A percentile compares a stretch with the other conserved stretches of the same genome.
Evolutionary conservation across 2,888 invertebrate genomes (phyloP).

Genomic region (Iphiclides podalirius): DNA sequence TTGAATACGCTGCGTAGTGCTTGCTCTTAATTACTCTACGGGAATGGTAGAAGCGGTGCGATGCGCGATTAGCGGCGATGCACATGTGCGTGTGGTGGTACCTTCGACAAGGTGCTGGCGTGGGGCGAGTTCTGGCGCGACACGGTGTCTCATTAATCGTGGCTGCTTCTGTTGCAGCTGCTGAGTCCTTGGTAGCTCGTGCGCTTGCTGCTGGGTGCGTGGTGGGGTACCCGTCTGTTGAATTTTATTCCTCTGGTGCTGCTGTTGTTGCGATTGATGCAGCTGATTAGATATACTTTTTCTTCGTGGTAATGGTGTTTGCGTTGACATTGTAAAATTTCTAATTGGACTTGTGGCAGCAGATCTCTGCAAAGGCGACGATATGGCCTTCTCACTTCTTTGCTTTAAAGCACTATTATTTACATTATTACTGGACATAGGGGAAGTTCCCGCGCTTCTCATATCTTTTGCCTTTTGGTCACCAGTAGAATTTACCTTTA

Average conservation of each 20-base stretch:
- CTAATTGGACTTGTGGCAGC: constrained; percentile 48
- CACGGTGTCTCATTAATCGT: constrained; percentile 3
- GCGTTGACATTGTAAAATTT: constrained; percentile 27
- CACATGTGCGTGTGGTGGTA: constrained; percentile 42
- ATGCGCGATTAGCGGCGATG: constrained; percentile 48
- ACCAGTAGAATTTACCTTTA: constrained; percentile 16
- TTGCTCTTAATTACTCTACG: constrained; percentile 47
- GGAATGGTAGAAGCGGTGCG: constrained; percentile 55
- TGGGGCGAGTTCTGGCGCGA: constrained; percentile 13
- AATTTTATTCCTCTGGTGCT: constrained; percentile 9
- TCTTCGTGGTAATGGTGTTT: constrained; percentile 23
- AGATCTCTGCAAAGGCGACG: constrained; percentile 45
- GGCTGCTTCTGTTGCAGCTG: constrained; percentile 21
- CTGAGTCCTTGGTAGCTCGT: background rate
- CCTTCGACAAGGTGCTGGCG: constrained; percentile 26
- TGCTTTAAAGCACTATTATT: constrained; percentile 31
- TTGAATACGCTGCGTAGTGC: constrained; percentile 35
- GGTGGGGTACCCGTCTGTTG: background rate
- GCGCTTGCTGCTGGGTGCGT: constrained; percentile 23
- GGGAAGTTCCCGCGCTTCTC: constrained; percentile 49
- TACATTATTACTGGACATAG: constrained; percentile 32
- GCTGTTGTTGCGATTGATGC: background rate
- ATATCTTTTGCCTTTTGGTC: constrained; percentile 24
- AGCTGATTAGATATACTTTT: constrained; percentile 7
- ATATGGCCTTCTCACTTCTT: constrained; percentile 34